Evolutionary conservation across 2,797 vertebrate genomes (phyloP).

Genomic region (Hoplostethus atlanticus): DNA sequence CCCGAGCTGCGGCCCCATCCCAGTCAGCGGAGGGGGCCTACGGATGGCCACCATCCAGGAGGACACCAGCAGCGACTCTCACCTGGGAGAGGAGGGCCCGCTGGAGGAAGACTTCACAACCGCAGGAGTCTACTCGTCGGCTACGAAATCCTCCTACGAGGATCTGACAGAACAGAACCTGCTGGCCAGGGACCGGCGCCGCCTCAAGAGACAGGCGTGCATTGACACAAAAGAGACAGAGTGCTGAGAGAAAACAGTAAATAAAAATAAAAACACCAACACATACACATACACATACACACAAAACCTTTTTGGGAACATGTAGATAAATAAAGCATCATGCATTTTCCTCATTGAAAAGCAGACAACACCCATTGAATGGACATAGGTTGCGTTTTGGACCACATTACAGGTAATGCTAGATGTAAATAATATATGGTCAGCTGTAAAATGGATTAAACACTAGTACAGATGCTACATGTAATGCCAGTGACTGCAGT

Average conservation of each 20-base stretch:
- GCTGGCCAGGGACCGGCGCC: constrained; percentile 86
- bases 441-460: constrained; percentile 14
- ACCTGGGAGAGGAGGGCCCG: constrained; percentile 87
- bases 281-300: constrained; percentile 2
- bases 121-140: constrained; percentile 87
- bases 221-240: constrained; percentile 96
- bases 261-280: not conserved
- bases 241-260: constrained; percentile 82
- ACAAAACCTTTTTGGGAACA: constrained; percentile 43
- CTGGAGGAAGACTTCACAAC: constrained; percentile 90
- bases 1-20: constrained; percentile 72
- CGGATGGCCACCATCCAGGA: constrained; percentile 98
- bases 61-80: constrained; percentile 94
- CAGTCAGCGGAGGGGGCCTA: constrained; percentile 79
- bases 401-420: not conserved
- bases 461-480: constrained; percentile 8
- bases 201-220: constrained; percentile 91
- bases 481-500: constrained; percentile 29
- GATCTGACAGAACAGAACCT: constrained; percentile 91
- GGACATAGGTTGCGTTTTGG: constrained; percentile 1
- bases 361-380: not conserved
- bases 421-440: constrained; percentile 26
- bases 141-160: constrained; percentile 94
- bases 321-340: constrained; percentile 1
- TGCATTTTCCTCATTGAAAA: constrained; percentile 11